Conservation (phyloP, 2,797 vertebrate genomes). For the Falco cherrug region DNA sequence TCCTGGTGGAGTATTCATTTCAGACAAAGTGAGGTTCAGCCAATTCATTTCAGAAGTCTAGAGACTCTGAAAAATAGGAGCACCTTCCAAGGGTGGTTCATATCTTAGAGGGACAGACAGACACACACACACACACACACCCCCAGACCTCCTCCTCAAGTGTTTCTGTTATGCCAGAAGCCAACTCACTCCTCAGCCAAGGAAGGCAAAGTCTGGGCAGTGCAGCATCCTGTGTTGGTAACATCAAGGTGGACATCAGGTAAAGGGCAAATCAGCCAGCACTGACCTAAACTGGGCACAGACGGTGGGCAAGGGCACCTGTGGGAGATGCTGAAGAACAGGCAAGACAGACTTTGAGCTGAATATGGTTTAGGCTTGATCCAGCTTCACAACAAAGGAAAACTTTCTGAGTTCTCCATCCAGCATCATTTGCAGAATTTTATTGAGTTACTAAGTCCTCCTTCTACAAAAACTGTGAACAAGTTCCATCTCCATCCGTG, state of each 20-base stretch:
- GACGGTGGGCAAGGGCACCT: not conserved
- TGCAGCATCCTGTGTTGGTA: accelerated
- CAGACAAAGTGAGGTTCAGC: not conserved
- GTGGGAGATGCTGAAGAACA: not conserved
- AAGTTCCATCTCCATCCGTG: not conserved
- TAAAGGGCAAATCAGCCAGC: not conserved
- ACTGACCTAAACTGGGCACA: not conserved
- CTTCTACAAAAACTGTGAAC: not conserved
- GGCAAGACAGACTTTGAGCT: not conserved
- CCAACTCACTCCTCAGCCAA: not conserved
- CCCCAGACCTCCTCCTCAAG: not conserved
- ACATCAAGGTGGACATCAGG: not conserved
- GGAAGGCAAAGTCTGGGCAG: not conserved
- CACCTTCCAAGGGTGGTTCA: too few species aligned
- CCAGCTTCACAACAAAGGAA: not conserved
- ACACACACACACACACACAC: too few species aligned
- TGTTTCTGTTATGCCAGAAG: not conserved
- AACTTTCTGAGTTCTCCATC: not conserved
- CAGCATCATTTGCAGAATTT: not conserved
- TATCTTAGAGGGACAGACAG: too few species aligned
- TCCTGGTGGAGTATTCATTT: not conserved
- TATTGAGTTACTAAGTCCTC: not conserved
- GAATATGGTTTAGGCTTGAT: not conserved
- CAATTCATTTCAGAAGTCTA: not conserved
- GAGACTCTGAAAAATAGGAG: too few species aligned